A percentile compares a stretch with the other conserved stretches of the same genome.
Evolutionary conservation across 2,113 vertebrate genomes (phyloP).

Genomic region (Lasiurus cinereus): DNA sequence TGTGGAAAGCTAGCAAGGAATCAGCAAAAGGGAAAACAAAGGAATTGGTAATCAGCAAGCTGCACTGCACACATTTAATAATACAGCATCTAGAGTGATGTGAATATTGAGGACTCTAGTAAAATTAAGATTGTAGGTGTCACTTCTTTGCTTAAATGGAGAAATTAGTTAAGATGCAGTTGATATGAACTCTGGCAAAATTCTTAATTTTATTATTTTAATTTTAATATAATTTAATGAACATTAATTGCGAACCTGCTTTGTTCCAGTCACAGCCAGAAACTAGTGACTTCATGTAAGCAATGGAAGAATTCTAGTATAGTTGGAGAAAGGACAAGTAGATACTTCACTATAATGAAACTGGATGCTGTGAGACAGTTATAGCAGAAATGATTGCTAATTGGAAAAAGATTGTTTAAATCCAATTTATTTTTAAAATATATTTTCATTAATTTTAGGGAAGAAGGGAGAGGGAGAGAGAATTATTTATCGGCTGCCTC

Average conservation of each 20-base stretch:
- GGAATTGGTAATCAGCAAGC: background rate
- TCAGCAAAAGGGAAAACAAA: conserved; percentile 14
- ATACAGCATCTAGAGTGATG: background rate
- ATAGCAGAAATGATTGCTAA: background rate
- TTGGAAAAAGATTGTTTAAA: background rate
- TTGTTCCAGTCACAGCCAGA: background rate
- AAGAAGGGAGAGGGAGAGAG: too few relatives aligned
- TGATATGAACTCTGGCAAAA: background rate
- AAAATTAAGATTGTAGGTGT: background rate
- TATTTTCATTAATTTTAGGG: too few relatives aligned
- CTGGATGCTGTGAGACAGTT: background rate
- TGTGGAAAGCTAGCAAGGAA: background rate
- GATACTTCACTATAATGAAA: background rate
- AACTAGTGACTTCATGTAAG: background rate
- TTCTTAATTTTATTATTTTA: conserved; percentile 8
- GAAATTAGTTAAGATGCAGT: background rate
- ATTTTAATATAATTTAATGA: conserved; percentile 17
- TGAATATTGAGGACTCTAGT: background rate
- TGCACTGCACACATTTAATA: background rate
- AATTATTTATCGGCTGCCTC: too few relatives aligned
- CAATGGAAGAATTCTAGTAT: background rate
- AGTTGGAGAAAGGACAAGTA: background rate
- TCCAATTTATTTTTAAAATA: too few relatives aligned
- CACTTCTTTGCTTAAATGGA: background rate
- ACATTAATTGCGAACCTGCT: background rate